These are phyloP conservation scores for Poecilia latipinna DNA, from an alignment of 2,113 vertebrate species.

Conservation along the genomic window DNA sequence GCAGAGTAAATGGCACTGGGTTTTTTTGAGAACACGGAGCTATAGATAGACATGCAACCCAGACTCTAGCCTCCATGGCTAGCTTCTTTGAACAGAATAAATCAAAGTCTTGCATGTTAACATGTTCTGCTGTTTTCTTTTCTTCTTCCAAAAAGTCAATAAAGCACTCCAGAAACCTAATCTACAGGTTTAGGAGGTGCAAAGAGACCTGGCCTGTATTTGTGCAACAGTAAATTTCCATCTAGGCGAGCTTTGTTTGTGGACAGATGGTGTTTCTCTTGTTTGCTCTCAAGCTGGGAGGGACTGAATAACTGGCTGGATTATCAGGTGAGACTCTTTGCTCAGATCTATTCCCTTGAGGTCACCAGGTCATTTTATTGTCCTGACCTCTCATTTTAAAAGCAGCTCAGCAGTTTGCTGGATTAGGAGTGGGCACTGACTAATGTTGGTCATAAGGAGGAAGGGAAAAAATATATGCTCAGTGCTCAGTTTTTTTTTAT, in stretches of 20 bases:
- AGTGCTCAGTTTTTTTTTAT: not conserved
- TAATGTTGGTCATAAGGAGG: conserved; percentile 10
- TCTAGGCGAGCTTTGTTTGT: conserved; percentile 62
- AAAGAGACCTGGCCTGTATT: conserved; percentile 41
- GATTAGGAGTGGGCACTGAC: conserved; percentile 27
- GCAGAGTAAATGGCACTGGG: not conserved
- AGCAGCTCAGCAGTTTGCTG: conserved; percentile 56
- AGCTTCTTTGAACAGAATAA: conserved; percentile 4
- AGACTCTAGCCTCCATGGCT: conserved; percentile 8
- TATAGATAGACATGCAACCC: not conserved
- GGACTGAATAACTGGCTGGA: conserved; percentile 53
- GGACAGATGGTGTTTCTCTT: conserved; percentile 54
- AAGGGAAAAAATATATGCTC: conserved; percentile 8
- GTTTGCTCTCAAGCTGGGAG: conserved; percentile 52
- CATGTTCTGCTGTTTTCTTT: not conserved
- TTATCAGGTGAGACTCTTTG: conserved; percentile 58
- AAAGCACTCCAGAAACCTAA: conserved; percentile 19
- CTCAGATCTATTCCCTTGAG: conserved; percentile 54
- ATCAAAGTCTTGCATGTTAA: not conserved
- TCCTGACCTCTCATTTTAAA: conserved; percentile 47
- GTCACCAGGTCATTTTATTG: conserved; percentile 42
- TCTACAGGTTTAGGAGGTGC: not conserved
- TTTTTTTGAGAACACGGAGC: not conserved
- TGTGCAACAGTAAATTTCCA: conserved; percentile 57
- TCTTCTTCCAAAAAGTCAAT: conserved; percentile 36